Evolutionary conservation across 2,888 invertebrate genomes (phyloP), one percentile per base, ranked within the genome.

Genomic region (Syrphus vitripennis): DNA sequence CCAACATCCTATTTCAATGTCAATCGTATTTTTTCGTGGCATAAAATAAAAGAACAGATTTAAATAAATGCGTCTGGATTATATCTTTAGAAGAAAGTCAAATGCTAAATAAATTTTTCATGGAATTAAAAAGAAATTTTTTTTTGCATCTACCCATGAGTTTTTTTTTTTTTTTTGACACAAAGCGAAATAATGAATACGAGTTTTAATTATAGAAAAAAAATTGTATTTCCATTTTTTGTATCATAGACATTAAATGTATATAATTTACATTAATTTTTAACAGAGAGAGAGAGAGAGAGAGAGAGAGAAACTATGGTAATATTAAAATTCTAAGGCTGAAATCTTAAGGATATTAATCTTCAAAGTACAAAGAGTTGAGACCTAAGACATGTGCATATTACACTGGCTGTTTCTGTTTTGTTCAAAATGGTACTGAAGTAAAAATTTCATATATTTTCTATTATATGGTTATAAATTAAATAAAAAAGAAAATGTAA

Each of bases 1-100:
- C 57, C 16, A 53, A 31, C 57, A 50, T 67, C 74, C 50, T 40
- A 40, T 74, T 75, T 70, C 63, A 69, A 81, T 70, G 75, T 75
- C 81, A 75, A 53, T 61, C 61, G 37, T 14, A 34, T 19, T 19
- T 45, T 45, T 6, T n/a, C 4, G n/a, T 40, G 40, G n/a, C 29
- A 31, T 19, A 57, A 57, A 34, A 34, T n/a, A n/a, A n/a, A n/a
- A n/a, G n/a, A 34, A 29, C 4, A n/a, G n/a, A n/a, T n/a, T n/a
- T 12, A 31, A 10, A 57, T 31, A 16, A 19, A 16, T 57, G 57
- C 5, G 48, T 12, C 24, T 12, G 26, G 14, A 10, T 26, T 53
- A 1, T n/a, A n/a, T n/a, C n/a, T n/a, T 29, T 31, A 57, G 31
- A 57, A 34, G 16, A 34, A 31, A 57, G 19, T 57, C 19, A 57